phyloP scores from a whole-genome alignment of 2,888 invertebrate species.

The Aleiodes leptofemur region DNA sequence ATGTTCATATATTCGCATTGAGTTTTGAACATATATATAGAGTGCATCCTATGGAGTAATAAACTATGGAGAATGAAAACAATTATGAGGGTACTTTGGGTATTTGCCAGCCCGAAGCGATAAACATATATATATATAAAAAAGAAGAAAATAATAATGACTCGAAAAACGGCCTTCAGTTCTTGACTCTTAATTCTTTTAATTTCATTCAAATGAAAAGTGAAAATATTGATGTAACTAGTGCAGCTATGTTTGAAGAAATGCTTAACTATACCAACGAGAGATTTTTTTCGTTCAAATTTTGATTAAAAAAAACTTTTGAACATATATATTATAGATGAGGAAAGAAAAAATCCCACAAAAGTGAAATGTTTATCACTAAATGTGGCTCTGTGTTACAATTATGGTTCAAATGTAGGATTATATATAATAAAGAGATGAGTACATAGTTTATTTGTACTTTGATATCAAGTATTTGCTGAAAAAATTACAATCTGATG shows the following conservation, averaged over 20 bases:
- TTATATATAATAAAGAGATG: conserved; percentile 52
- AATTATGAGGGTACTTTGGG: conserved; percentile 21
- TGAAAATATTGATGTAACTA: conserved; percentile 24
- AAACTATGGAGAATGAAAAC: not conserved
- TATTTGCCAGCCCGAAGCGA: conserved; percentile 6
- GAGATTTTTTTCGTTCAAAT: conserved; percentile 20
- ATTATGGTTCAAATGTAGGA: conserved; percentile 43
- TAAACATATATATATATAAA: not conserved
- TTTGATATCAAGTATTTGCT: conserved; percentile 56
- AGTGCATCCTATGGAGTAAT: conserved; percentile 16
- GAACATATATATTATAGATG: conserved; percentile 13
- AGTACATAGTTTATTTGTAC: conserved; percentile 61
- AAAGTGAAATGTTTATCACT: conserved; percentile 13
- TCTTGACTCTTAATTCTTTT: conserved; percentile 6
- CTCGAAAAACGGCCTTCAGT: conserved; percentile 31
- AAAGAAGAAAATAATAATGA: conserved; percentile 31
- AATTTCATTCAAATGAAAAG: conserved; percentile 9
- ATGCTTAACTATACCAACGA: conserved; percentile 34
- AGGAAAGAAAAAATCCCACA: not conserved
- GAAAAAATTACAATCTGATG: conserved; percentile 27
- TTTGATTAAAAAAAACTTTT: conserved; percentile 12
- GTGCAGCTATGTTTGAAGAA: conserved; percentile 38
- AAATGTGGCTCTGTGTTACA: conserved; percentile 51
- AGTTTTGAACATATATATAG: conserved; percentile 36
- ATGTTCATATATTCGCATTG: conserved; percentile 50